These are phyloP conservation scores for Poeciliopsis retropinna DNA, from an alignment of 2,113 vertebrate genomes.

Conservation along the genomic window DNA sequence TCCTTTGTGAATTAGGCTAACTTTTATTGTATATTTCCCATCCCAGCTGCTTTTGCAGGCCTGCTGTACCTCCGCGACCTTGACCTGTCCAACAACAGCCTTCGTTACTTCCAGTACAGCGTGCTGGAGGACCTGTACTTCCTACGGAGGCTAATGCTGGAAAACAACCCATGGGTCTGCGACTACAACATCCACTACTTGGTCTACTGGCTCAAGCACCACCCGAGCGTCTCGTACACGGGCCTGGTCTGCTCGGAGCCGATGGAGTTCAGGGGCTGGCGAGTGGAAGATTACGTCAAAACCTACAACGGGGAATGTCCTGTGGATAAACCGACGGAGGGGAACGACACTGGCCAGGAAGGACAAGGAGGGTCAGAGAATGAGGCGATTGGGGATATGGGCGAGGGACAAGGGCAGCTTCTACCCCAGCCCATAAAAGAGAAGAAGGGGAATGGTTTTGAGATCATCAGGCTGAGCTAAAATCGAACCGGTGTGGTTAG, in stretches of 20 bases:
- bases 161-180: conserved; percentile 93
- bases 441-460: conserved; percentile 56
- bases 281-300: conserved; percentile 90
- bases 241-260: conserved; percentile 90
- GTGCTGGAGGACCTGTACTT: conserved; percentile 96
- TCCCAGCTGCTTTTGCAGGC: conserved; percentile 89
- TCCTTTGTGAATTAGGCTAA: not conserved
- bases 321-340: conserved; percentile 83
- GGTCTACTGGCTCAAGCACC: conserved; percentile 96
- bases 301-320: conserved; percentile 97
- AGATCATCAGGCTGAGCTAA: conserved; percentile 79
- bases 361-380: conserved; percentile 72
- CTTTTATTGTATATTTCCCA: not conserved
- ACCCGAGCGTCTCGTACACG: conserved; percentile 86
- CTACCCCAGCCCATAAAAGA: conserved; percentile 63
- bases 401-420: conserved; percentile 77
- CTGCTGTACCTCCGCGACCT: conserved; percentile 90
- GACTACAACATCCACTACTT: conserved; percentile 99
- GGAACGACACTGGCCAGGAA: conserved; percentile 65
- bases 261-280: conserved; percentile 91
- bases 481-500: conserved; percentile 5
- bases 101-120: conserved; percentile 91
- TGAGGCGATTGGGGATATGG: conserved; percentile 77
- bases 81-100: conserved; percentile 93
- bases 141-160: conserved; percentile 87